These are phyloP conservation scores for Glossosoma conforme DNA, from an alignment of 1,140 invertebrate species.

Conservation along the genomic window DNA sequence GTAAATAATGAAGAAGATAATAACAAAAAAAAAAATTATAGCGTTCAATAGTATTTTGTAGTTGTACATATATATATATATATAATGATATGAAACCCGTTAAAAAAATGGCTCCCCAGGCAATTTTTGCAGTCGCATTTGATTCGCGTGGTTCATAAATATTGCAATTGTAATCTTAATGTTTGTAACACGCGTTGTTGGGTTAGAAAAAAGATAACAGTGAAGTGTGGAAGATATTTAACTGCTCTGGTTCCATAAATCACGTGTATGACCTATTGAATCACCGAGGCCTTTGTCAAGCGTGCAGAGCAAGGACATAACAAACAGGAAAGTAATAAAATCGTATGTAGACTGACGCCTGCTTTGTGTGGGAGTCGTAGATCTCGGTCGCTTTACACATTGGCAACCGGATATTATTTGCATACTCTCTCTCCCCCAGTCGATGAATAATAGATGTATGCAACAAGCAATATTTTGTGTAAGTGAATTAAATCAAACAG, in stretches of 20 bases:
- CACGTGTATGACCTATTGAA: constrained; percentile 4
- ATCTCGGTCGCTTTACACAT: too few species aligned
- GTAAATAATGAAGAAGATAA: too few species aligned
- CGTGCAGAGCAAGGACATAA: not conserved
- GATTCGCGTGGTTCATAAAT: not conserved
- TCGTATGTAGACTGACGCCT: constrained; percentile 4
- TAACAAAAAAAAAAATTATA: too few species aligned
- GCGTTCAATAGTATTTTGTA: too few species aligned
- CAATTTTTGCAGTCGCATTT: not conserved
- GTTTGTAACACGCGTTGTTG: constrained; percentile 5
- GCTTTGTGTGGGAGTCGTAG: not conserved
- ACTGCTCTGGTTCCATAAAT: not conserved
- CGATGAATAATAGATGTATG: too few species aligned
- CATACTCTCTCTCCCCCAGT: too few species aligned
- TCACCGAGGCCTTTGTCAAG: not conserved
- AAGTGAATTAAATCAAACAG: too few species aligned
- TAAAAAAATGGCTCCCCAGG: too few species aligned
- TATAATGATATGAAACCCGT: too few species aligned
- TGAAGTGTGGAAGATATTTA: not conserved
- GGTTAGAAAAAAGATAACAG: not conserved
- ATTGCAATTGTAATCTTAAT: constrained; percentile 8
- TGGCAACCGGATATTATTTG: too few species aligned
- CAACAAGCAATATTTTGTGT: too few species aligned
- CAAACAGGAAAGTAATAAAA: constrained; percentile 16
- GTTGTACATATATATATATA: too few species aligned